Conservation (phyloP, 2,888 invertebrate genomes). For the Yponomeuta cagnagella region DNA sequence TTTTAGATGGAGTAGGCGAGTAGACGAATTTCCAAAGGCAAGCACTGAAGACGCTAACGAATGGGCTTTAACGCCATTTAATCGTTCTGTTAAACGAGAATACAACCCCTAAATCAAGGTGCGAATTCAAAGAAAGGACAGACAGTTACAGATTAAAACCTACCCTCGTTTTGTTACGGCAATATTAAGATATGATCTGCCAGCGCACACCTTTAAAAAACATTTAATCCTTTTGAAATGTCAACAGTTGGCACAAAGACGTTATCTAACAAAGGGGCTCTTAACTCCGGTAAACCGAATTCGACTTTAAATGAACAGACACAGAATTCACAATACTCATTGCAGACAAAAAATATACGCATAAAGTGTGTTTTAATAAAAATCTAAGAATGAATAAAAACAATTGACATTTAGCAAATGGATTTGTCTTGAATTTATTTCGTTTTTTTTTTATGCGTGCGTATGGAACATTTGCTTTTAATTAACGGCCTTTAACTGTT, state of each 20-base stretch:
- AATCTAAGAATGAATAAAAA: slow-evolving; percentile 47
- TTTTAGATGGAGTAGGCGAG: too few species aligned
- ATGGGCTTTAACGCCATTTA: slow-evolving; percentile 60
- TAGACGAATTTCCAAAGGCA: too few species aligned
- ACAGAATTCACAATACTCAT: not conserved
- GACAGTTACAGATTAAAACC: slow-evolving; percentile 72
- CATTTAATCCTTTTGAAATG: slow-evolving; percentile 53
- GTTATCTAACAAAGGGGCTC: not conserved
- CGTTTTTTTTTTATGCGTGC: not conserved
- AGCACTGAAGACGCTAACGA: slow-evolving; percentile 24
- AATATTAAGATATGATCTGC: slow-evolving; percentile 69
- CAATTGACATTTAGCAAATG: slow-evolving; percentile 51
- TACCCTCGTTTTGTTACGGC: slow-evolving; percentile 61
- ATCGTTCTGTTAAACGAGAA: slow-evolving; percentile 65
- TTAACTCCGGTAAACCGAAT: not conserved
- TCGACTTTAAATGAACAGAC: not conserved
- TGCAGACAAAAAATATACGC: too few species aligned
- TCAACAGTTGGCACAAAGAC: slow-evolving; percentile 5
- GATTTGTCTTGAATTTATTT: slow-evolving; percentile 34
- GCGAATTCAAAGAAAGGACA: slow-evolving; percentile 21
- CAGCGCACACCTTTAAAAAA: slow-evolving; percentile 39
- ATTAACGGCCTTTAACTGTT: not conserved
- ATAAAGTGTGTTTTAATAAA: slow-evolving; percentile 38
- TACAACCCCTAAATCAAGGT: slow-evolving; percentile 33
- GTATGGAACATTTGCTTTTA: not conserved